Evolutionary conservation across 2,113 vertebrate species (phyloP).

Genomic region (Erpornis zantholeuca): DNA sequence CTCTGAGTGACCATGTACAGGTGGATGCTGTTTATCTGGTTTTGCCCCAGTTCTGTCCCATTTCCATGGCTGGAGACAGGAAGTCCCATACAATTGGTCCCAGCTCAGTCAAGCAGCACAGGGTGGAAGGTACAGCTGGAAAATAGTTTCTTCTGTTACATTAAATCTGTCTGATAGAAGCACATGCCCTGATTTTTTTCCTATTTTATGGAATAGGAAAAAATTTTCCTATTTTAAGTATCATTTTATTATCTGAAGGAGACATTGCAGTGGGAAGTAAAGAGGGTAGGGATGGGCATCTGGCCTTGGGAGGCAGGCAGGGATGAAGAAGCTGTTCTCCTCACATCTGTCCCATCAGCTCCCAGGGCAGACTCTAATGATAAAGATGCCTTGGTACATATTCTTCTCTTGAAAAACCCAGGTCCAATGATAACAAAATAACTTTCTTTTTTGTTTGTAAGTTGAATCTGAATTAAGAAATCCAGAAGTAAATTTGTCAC

Average conservation of each 20-base stretch:
- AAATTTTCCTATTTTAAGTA: neutral
- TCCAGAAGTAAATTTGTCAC: neutral
- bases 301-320: neutral
- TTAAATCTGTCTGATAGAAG: neutral
- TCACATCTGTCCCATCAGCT: neutral
- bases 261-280: neutral
- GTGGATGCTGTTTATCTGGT: neutral
- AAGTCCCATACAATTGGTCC: neutral
- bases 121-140: neutral
- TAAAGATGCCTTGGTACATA: neutral
- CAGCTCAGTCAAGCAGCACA: neutral
- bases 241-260: neutral
- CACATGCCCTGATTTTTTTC: neutral
- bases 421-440: neutral
- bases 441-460: neutral
- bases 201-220: too few species aligned
- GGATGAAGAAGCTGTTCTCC: neutral
- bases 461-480: neutral
- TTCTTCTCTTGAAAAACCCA: neutral
- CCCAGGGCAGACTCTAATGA: neutral
- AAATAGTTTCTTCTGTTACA: neutral
- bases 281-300: neutral
- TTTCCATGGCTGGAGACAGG: neutral
- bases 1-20: neutral
- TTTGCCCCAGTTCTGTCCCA: neutral